These are phyloP conservation scores for Stomatorhinus walkeri DNA, from an alignment of 2,797 vertebrate species.

Conservation along the genomic window DNA sequence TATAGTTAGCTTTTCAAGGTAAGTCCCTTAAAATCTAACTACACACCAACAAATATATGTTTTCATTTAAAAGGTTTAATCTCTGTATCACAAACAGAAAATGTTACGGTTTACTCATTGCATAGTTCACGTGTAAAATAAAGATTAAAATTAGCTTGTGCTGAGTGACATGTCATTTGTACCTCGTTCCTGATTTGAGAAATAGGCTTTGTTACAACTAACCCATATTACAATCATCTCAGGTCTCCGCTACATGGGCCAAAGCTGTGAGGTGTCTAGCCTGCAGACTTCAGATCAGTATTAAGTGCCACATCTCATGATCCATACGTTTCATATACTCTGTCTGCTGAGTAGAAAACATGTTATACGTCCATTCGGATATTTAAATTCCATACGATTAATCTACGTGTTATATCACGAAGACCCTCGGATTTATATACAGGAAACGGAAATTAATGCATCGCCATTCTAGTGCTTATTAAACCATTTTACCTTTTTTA, in stretches of 20 bases:
- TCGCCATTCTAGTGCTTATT: neutral
- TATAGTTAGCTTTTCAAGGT: neutral
- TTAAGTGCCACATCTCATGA: neutral
- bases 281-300: neutral
- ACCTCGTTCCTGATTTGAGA: neutral
- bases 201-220: neutral
- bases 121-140: neutral
- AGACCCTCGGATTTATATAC: neutral
- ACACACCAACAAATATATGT: neutral
- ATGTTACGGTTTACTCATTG: neutral
- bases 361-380: neutral
- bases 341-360: neutral
- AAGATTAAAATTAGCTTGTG: neutral
- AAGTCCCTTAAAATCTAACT: neutral
- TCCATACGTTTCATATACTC: neutral
- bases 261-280: neutral
- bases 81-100: neutral
- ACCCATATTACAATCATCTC: neutral
- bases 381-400: neutral
- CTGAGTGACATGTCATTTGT: neutral
- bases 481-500: neutral
- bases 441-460: neutral
- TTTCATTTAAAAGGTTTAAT: neutral
- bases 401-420: neutral
- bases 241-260: neutral